Percentiles rank a stretch among this genome's conserved stretches.
Conservation (phyloP, 2,113 vertebrate genomes). For the Callaeas wilsoni region DNA sequence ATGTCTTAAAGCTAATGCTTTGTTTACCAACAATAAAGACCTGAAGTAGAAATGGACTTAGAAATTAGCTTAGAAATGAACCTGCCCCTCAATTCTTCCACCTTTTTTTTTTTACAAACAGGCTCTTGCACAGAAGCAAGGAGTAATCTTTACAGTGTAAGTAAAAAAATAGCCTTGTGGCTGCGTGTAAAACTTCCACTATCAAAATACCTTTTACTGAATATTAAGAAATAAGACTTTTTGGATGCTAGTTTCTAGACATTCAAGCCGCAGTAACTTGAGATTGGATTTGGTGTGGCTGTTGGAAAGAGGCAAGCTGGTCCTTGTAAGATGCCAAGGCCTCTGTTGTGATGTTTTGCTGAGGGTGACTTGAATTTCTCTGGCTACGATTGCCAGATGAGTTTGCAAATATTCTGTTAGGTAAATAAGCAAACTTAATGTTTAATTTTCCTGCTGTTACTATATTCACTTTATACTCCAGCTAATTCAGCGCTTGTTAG, state of each 20-base stretch:
- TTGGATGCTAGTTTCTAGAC: not conserved
- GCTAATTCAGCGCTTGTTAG: not conserved
- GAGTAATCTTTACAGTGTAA: not conserved
- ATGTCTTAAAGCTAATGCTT: not conserved
- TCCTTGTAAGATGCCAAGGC: not conserved
- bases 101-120: not conserved
- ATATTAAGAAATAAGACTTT: not conserved
- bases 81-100: not conserved
- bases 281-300: not conserved
- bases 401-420: not conserved
- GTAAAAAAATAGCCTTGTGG: not conserved
- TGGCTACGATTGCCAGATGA: not conserved
- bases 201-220: not conserved
- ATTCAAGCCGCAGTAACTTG: not conserved
- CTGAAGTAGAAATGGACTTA: not conserved
- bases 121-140: not conserved
- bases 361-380: not conserved
- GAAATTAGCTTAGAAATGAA: not conserved
- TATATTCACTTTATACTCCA: not conserved
- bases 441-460: not conserved
- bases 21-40: not conserved
- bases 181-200: not conserved
- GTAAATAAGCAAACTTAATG: not conserved
- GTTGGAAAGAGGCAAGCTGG: not conserved
- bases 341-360: not conserved